Percentiles rank a stretch among this genome's conserved stretches.
Evolutionary conservation across 2,797 vertebrate genomes (phyloP).

Genomic region (Acanthurus lineatus): DNA sequence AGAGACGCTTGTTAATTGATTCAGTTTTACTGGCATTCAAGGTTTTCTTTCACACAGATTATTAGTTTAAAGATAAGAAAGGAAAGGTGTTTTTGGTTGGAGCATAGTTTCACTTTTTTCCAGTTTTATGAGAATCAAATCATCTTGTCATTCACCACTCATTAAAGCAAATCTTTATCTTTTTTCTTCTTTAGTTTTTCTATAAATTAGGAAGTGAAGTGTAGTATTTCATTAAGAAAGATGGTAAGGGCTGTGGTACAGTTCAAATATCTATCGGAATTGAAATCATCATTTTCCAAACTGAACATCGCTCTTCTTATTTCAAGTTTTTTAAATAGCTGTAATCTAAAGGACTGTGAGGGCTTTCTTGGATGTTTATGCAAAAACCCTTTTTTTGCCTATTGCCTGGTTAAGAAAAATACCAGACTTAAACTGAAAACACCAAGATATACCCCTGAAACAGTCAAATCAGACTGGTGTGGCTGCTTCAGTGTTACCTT

Average conservation of each 20-base stretch:
- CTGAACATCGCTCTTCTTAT: background rate
- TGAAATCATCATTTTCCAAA: background rate
- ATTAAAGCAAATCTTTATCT: too few species aligned
- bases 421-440: conserved; percentile 1
- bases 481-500: conserved; percentile 86
- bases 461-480: background rate
- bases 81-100: background rate
- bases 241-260: background rate
- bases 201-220: too few species aligned
- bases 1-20: background rate
- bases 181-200: too few species aligned
- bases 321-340: background rate
- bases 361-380: conserved; percentile 3
- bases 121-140: background rate
- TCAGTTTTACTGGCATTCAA: background rate
- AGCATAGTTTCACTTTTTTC: background rate
- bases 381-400: background rate
- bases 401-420: conserved; percentile 14
- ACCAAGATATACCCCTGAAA: background rate
- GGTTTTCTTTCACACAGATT: background rate
- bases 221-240: background rate
- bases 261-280: background rate
- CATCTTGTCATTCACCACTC: too few species aligned
- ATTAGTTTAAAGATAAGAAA: background rate
- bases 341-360: background rate